Conservation (phyloP, 1,140 invertebrate genomes). For the Orchesella cincta region DNA sequence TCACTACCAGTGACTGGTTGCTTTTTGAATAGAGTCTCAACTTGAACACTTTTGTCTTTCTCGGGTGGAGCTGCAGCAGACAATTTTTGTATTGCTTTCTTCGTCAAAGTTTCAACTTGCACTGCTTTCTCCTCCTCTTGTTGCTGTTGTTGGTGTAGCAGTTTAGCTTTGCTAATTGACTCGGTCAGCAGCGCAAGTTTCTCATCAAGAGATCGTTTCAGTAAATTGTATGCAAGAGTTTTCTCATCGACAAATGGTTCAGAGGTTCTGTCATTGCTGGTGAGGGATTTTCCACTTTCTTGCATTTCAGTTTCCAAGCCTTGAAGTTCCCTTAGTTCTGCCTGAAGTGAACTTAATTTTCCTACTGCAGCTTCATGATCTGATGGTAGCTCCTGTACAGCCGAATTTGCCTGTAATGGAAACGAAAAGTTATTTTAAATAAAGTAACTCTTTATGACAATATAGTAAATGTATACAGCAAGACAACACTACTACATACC, state of each 20-base stretch:
- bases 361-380: too few relatives aligned
- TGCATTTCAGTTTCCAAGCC: constrained; percentile 35
- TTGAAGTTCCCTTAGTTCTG: constrained; percentile 23
- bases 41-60: constrained; percentile 57
- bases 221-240: background rate
- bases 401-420: too few relatives aligned
- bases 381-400: too few relatives aligned
- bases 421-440: too few relatives aligned
- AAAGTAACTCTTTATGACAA: too few relatives aligned
- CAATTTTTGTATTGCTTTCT: background rate
- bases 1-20: background rate
- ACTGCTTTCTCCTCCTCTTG: constrained; percentile 31
- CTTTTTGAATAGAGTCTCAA: constrained; percentile 64
- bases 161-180: constrained; percentile 2
- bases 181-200: constrained; percentile 25
- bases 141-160: background rate
- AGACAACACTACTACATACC: too few relatives aligned
- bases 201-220: constrained; percentile 18
- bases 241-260: constrained; percentile 17
- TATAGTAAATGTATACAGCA: too few relatives aligned
- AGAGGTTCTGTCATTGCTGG: constrained; percentile 11
- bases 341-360: too few relatives aligned
- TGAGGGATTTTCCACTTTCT: background rate
- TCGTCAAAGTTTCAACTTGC: constrained; percentile 43
- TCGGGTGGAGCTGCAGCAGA: constrained; percentile 31